Evolutionary conservation across 1,140 invertebrate genomes (phyloP).

Genomic region (Lepidostoma basale): DNA sequence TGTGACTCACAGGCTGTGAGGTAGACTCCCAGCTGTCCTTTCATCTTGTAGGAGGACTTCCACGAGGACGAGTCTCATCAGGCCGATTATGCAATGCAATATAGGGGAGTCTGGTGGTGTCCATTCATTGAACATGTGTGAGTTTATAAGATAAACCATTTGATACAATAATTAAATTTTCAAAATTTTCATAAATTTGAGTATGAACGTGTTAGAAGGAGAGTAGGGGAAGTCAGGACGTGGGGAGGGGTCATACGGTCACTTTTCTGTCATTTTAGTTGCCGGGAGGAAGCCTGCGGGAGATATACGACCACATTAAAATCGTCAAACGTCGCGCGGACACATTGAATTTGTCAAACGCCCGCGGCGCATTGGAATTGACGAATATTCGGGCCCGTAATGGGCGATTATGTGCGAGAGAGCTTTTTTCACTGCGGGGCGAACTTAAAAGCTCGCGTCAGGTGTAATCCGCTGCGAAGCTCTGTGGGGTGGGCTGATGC

Average conservation of each 20-base stretch:
- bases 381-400: slow-evolving; percentile 11
- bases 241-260: neutral
- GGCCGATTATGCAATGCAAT: too few relatives aligned
- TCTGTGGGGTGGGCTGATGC: neutral
- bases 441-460: slow-evolving; percentile 24
- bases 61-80: too few relatives aligned
- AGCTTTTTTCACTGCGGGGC: slow-evolving; percentile 20
- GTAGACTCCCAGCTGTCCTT: too few relatives aligned
- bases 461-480: slow-evolving; percentile 11
- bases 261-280: slow-evolving; percentile 21
- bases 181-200: too few relatives aligned
- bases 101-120: too few relatives aligned
- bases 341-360: slow-evolving; percentile 16
- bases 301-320: slow-evolving; percentile 33
- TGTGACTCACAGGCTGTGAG: too few relatives aligned
- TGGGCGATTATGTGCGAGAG: slow-evolving; percentile 21
- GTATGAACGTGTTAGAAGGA: too few relatives aligned
- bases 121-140: too few relatives aligned
- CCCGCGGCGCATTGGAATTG: slow-evolving; percentile 10
- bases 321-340: slow-evolving; percentile 19
- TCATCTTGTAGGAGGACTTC: too few relatives aligned
- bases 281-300: slow-evolving; percentile 10
- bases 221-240: too few relatives aligned
- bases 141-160: too few relatives aligned
- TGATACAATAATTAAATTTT: too few relatives aligned